A percentile compares a stretch with the other conserved stretches of the same genome.
Conservation (phyloP, 1,140 invertebrate species). For the Zaprionus camerounensis region DNA sequence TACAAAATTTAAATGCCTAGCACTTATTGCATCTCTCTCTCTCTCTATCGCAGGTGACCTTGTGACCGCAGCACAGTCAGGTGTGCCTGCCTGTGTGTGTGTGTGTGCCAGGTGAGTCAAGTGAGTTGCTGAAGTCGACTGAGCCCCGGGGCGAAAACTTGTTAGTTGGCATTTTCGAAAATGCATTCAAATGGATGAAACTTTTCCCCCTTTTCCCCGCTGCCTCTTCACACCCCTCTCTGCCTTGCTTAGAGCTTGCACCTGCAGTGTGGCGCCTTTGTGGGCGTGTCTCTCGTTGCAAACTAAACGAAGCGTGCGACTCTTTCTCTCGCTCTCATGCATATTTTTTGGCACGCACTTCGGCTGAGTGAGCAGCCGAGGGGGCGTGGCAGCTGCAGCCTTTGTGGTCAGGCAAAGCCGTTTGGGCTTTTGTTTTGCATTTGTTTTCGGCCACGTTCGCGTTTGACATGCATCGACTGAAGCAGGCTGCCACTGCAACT, state of each 20-base stretch:
- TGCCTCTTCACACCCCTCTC: not conserved
- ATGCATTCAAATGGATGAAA: slow-evolving; percentile 54
- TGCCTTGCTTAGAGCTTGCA: slow-evolving; percentile 2
- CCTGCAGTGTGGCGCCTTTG: slow-evolving; percentile 1
- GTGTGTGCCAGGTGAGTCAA: slow-evolving; percentile 32
- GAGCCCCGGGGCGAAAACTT: slow-evolving; percentile 22
- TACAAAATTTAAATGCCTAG: slow-evolving; percentile 44
- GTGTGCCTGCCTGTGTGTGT: slow-evolving; percentile 13
- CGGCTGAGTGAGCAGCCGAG: not conserved
- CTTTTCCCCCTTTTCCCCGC: not conserved
- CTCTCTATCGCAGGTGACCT: slow-evolving; percentile 33
- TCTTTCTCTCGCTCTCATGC: slow-evolving; percentile 48
- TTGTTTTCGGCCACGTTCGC: slow-evolving; percentile 63
- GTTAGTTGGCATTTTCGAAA: slow-evolving; percentile 52
- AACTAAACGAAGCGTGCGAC: slow-evolving; percentile 52
- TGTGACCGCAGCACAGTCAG: slow-evolving; percentile 38
- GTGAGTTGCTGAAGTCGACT: not conserved
- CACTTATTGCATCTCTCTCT: slow-evolving; percentile 37
- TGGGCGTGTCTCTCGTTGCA: slow-evolving; percentile 49
- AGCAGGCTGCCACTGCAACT: slow-evolving; percentile 7
- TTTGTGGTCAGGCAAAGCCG: slow-evolving; percentile 74
- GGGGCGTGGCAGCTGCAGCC: not conserved
- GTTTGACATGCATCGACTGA: slow-evolving; percentile 79
- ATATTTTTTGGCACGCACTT: slow-evolving; percentile 70
- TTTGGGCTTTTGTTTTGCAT: slow-evolving; percentile 66